Conservation (phyloP, 2,113 vertebrate genomes). For the Pseudois nayaur region DNA sequence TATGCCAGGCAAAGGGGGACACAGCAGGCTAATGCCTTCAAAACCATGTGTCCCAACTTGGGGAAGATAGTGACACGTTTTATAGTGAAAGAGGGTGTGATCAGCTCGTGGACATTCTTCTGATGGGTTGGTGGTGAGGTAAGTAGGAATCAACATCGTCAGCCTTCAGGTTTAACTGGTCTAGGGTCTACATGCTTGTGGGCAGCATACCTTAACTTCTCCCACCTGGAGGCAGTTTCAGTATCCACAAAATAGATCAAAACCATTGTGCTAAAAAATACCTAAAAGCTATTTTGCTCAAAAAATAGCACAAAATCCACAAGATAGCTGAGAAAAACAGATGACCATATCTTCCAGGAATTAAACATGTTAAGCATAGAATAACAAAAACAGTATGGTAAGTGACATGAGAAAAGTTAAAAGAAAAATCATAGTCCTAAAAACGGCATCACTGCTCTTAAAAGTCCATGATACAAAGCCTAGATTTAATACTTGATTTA, state of each 20-base stretch:
- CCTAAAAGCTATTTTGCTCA: neutral
- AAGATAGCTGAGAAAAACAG: neutral
- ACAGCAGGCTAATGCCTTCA: neutral
- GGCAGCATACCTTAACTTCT: neutral
- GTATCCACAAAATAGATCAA: neutral
- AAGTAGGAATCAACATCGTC: neutral
- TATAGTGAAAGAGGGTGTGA: neutral
- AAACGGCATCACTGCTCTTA: neutral
- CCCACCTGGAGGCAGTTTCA: neutral
- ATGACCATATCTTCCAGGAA: neutral
- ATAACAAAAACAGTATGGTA: neutral
- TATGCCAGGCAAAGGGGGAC: neutral
- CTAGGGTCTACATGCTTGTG: neutral
- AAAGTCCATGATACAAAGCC: neutral
- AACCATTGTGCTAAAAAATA: neutral
- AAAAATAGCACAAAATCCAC: neutral
- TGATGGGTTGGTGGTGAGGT: neutral
- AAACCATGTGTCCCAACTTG: neutral
- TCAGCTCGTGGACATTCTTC: neutral
- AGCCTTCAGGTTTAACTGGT: neutral
- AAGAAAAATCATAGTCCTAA: neutral
- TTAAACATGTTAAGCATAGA: neutral
- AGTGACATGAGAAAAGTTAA: neutral
- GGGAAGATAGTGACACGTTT: neutral
- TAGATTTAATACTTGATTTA: neutral